A percentile compares a stretch with the other conserved stretches of the same genome.
Conservation (phyloP, 2,797 vertebrate species). For the Austrolebias charrua region DNA sequence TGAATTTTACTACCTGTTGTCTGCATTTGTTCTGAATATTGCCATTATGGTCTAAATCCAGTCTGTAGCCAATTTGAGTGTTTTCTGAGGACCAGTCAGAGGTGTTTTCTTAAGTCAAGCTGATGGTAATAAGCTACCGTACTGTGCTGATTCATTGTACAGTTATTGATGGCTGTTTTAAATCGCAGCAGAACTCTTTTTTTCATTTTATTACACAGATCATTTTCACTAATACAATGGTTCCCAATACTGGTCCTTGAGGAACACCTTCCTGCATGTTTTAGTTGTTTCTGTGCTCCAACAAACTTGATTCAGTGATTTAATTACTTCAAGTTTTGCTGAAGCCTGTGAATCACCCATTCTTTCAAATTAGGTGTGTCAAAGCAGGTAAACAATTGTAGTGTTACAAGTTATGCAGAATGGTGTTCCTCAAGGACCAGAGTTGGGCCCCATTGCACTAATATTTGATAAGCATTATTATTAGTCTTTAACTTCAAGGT, state of each 20-base stretch:
- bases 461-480: slow-evolving; percentile 19
- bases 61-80: slow-evolving; percentile 55
- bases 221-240: slow-evolving; percentile 10
- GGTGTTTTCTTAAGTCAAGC: slow-evolving; percentile 44
- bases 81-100: slow-evolving; percentile 47
- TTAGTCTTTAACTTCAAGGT: slow-evolving; percentile 10
- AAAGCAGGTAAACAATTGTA: too few relatives aligned
- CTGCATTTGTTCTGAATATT: slow-evolving; percentile 37
- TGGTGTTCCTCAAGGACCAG: too few relatives aligned
- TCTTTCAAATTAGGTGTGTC: too few relatives aligned
- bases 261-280: too few relatives aligned
- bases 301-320: too few relatives aligned
- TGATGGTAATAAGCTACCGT: slow-evolving; percentile 58
- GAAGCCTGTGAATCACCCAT: too few relatives aligned
- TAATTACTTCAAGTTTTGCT: too few relatives aligned
- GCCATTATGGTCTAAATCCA: slow-evolving; percentile 56
- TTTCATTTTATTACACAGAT: slow-evolving; percentile 18
- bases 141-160: slow-evolving; percentile 40
- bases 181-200: slow-evolving; percentile 20
- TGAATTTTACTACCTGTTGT: slow-evolving; percentile 51
- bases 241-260: too few relatives aligned
- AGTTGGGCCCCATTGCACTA: too few relatives aligned
- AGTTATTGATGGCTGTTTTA: neutral
- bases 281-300: too few relatives aligned
- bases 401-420: too few relatives aligned